Percentiles rank a stretch among this genome's conserved stretches.
These are phyloP conservation scores for Drosophila merina DNA, from an alignment of 2,888 invertebrate species.

Conservation along the genomic window DNA sequence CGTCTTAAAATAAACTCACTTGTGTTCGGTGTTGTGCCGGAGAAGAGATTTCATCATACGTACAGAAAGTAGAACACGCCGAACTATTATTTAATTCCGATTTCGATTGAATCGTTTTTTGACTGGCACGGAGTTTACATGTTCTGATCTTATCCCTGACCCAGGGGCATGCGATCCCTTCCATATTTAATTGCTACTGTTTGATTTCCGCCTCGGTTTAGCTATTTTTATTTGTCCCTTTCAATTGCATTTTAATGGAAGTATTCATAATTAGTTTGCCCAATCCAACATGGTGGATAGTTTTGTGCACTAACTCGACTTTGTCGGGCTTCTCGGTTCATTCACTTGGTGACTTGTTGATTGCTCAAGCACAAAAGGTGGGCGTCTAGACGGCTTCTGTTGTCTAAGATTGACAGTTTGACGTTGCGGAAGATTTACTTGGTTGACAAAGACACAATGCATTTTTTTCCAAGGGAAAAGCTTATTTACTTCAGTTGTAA, in stretches of 20 bases:
- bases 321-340: slow-evolving; percentile 25
- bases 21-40: slow-evolving; percentile 41
- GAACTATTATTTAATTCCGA: slow-evolving; percentile 55
- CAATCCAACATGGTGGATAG: background rate
- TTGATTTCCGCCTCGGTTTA: slow-evolving; percentile 18
- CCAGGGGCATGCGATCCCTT: slow-evolving; percentile 29
- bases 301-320: slow-evolving; percentile 6
- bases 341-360: slow-evolving; percentile 35
- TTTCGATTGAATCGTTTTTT: slow-evolving; percentile 31
- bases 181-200: slow-evolving; percentile 10
- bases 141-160: slow-evolving; percentile 38
- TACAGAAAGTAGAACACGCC: slow-evolving; percentile 43
- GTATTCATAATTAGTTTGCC: slow-evolving; percentile 3
- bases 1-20: slow-evolving; percentile 35
- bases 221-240: slow-evolving; percentile 6
- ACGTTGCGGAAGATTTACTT: slow-evolving; percentile 49
- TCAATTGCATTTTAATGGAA: slow-evolving; percentile 22
- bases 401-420: slow-evolving; percentile 42
- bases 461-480: background rate
- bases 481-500: background rate
- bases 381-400: slow-evolving; percentile 20
- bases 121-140: slow-evolving; percentile 16
- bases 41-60: slow-evolving; percentile 37
- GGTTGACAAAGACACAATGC: background rate
- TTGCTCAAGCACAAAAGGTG: slow-evolving; percentile 46